phyloP scores from a whole-genome alignment of 2,888 invertebrate genomes.

The Anagyrus pseudococci region DNA sequence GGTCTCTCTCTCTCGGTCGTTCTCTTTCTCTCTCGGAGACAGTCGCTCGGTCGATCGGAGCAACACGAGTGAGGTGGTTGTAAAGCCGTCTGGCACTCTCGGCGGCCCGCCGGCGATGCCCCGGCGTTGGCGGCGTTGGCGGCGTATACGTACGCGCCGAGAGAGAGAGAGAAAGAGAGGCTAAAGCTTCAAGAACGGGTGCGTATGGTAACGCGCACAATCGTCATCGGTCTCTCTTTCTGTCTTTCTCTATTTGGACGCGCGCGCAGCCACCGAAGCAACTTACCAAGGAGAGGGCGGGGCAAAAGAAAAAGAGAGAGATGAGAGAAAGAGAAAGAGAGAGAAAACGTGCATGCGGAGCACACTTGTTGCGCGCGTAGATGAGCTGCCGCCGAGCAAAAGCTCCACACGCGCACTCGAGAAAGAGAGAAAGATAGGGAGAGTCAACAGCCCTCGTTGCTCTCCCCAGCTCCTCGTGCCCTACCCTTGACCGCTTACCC shows the following conservation, averaged over 20 bases:
- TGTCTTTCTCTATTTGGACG: background rate
- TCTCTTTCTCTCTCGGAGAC: too few species aligned
- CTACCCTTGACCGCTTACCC: too few species aligned
- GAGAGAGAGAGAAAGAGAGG: too few species aligned
- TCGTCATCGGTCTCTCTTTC: background rate
- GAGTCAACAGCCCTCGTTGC: background rate
- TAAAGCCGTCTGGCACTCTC: conserved; percentile 19
- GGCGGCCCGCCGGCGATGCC: conserved; percentile 46
- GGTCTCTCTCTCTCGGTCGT: background rate
- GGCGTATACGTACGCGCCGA: too few species aligned
- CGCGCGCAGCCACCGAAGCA: background rate
- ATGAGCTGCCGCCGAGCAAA: background rate
- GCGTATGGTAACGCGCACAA: background rate
- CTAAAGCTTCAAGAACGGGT: background rate
- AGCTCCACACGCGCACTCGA: too few species aligned
- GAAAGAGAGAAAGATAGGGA: too few species aligned
- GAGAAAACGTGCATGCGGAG: background rate
- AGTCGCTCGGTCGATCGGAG: background rate
- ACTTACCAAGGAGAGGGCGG: background rate
- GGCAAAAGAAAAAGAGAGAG: background rate
- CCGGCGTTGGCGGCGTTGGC: conserved; percentile 3
- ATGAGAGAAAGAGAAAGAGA: background rate
- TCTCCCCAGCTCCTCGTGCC: background rate
- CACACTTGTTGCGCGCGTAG: background rate
- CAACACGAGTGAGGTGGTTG: conserved; percentile 19